Base-by-base conservation (phyloP, 2,113 vertebrate genomes). In the Dasyornis broadbenti region DNA sequence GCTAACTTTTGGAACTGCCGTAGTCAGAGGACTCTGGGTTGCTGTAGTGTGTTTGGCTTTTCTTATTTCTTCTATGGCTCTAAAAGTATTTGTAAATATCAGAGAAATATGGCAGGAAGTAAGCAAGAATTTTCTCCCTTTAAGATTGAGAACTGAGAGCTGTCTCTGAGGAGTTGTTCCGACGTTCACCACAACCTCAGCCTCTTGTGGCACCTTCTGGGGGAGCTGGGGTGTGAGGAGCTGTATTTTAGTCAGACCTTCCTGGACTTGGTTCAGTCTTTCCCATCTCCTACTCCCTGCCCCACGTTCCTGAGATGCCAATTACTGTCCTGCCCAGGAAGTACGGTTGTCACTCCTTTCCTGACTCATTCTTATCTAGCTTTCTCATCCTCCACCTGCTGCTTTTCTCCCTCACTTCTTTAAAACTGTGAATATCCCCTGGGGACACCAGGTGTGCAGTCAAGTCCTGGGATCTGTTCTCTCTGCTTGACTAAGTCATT, bases 291-390 rank as follows among this genome's bases (percentile, higher is more conserved):
- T 16, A 0, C 50, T 89, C 42, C 56, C 79, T 89, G 94, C 65
- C 30, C 30, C 27, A 13, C 52, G 21, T 96, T 96, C 90, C 82
- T 87, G 70, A 79, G 87, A 89, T 85, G 73, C 96, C 10, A 1
- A 1, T 82, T 57, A 1, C 63, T 65, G 95, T 83, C 95, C 90
- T 93, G 92, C 96, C 95, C 95, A 89, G 95, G 94, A 97, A 96
- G 80, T 93, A 61, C 0, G 15, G 91, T 75, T 89, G 39, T 89
- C 23, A 6, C 49, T 92, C 82, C 82, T 63, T 65, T 83, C 39
- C 86, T 94, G 94, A 95, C 64, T 97, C 95, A 94, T 70, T 30
- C 39, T 76, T 40, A 4, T 56, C 24, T 6, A 2, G 26, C 23
- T 88, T 95, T 94, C 57, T 70, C 71, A 2, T 57, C 24, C 33